Conservation (phyloP, 2,888 invertebrate genomes). For the Ophion ellenae region DNA sequence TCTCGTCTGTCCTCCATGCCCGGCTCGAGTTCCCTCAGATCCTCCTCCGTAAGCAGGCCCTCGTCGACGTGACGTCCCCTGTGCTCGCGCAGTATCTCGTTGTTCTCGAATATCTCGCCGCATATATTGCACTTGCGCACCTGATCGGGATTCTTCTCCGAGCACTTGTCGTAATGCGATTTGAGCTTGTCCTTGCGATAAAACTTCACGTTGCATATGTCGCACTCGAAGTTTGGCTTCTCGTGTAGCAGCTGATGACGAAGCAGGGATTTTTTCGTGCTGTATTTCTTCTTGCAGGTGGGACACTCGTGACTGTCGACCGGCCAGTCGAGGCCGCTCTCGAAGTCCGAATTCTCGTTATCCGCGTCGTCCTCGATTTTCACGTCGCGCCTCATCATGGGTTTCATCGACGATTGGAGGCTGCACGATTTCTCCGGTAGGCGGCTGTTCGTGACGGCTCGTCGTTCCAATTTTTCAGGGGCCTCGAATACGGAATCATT, state of each 20-base stretch:
- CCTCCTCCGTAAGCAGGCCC: constrained; percentile 81
- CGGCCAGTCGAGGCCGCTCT: constrained; percentile 81
- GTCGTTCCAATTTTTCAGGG: constrained; percentile 45
- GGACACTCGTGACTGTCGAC: constrained; percentile 81
- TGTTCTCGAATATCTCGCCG: constrained; percentile 81
- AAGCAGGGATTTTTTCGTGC: constrained; percentile 81
- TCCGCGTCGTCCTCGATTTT: constrained; percentile 69
- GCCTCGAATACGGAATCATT: constrained; percentile 73
- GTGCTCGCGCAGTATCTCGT: constrained; percentile 80
- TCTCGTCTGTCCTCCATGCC: constrained; percentile 76
- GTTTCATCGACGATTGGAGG: neutral
- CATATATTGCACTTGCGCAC: constrained; percentile 82
- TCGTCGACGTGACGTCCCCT: constrained; percentile 81
- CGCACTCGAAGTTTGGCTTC: constrained; percentile 82
- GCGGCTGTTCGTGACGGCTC: constrained; percentile 36
- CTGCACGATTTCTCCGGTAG: constrained; percentile 42
- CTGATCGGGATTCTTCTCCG: constrained; percentile 82
- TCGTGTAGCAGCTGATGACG: constrained; percentile 82
- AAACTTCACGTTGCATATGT: constrained; percentile 82
- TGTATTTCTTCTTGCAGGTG: constrained; percentile 81
- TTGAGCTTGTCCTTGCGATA: constrained; percentile 82
- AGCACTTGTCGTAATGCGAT: constrained; percentile 82
- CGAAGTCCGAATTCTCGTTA: constrained; percentile 80
- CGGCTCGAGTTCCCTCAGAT: constrained; percentile 80
- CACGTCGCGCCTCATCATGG: constrained; percentile 15